These are phyloP conservation scores for Misgurnus mizolepis DNA, from an alignment of 2,113 vertebrate genomes.

Conservation along the genomic window DNA sequence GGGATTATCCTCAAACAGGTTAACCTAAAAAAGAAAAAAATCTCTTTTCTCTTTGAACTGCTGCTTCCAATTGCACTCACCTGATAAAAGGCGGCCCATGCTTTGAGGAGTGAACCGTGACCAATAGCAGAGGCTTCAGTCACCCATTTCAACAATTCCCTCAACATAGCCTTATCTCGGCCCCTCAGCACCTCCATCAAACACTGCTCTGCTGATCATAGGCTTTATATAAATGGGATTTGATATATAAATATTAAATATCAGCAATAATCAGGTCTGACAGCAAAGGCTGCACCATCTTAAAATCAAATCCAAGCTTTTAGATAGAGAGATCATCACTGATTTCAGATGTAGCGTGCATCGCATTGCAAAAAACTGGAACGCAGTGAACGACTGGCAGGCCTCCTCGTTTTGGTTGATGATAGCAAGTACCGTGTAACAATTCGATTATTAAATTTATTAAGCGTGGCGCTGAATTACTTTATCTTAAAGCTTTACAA, in stretches of 20 bases:
- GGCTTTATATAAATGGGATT: neutral
- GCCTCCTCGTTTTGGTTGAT: neutral
- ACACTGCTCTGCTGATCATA: conserved; percentile 15
- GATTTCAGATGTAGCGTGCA: neutral
- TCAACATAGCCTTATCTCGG: conserved; percentile 43
- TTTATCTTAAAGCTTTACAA: conserved; percentile 18
- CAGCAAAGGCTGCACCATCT: neutral
- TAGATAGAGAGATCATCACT: neutral
- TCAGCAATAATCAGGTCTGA: conserved; percentile 21
- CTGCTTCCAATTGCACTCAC: conserved; percentile 51
- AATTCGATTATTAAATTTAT: conserved; percentile 15
- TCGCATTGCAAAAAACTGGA: neutral
- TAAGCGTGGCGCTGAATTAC: conserved; percentile 14
- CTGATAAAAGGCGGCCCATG: conserved; percentile 48
- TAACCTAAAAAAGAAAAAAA: conserved; percentile 46
- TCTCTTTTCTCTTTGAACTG: conserved; percentile 52
- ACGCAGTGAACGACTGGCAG: neutral
- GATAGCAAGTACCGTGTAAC: neutral
- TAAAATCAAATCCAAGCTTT: neutral
- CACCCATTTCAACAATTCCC: conserved; percentile 45
- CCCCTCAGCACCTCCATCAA: conserved; percentile 31
- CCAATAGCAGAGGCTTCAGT: conserved; percentile 36
- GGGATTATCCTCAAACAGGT: conserved; percentile 56
- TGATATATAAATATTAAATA: conserved; percentile 36
- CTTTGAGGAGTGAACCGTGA: conserved; percentile 54